Percentiles rank a stretch among this genome's conserved stretches.
phyloP scores from a whole-genome alignment of 2,888 invertebrate genomes.

The Merodon equestris region DNA sequence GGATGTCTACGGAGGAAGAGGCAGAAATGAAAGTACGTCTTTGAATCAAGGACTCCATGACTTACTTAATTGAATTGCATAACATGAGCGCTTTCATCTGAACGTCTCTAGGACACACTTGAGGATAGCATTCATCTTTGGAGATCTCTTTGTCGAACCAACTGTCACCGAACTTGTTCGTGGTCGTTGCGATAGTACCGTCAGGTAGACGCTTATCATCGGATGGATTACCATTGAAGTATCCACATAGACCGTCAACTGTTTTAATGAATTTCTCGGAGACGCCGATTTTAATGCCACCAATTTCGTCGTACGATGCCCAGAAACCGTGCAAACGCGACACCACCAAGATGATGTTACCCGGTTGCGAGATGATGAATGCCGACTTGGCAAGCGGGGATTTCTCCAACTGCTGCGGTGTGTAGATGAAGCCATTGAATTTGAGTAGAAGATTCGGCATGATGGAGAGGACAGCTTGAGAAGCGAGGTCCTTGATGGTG shows the following conservation, averaged over 20 bases:
- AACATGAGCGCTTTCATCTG: constrained; percentile 84
- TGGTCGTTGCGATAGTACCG: constrained; percentile 82
- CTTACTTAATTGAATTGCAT: constrained; percentile 85
- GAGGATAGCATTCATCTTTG: constrained; percentile 81
- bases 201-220: constrained; percentile 88
- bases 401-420: constrained; percentile 76
- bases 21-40: too few relatives aligned
- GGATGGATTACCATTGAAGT: constrained; percentile 82
- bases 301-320: constrained; percentile 85
- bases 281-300: constrained; percentile 86
- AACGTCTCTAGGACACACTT: constrained; percentile 82
- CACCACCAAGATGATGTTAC: constrained; percentile 84
- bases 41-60: constrained; percentile 51
- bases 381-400: constrained; percentile 78
- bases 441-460: constrained; percentile 83
- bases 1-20: constrained; percentile 80
- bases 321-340: constrained; percentile 87
- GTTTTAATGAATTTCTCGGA: constrained; percentile 82
- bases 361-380: constrained; percentile 85
- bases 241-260: constrained; percentile 90
- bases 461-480: constrained; percentile 79
- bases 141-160: constrained; percentile 82
- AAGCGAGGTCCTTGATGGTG: constrained; percentile 82
- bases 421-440: constrained; percentile 83
- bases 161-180: constrained; percentile 86